Conservation (phyloP, 2,113 vertebrate species). For the Bujurquina vittata region DNA sequence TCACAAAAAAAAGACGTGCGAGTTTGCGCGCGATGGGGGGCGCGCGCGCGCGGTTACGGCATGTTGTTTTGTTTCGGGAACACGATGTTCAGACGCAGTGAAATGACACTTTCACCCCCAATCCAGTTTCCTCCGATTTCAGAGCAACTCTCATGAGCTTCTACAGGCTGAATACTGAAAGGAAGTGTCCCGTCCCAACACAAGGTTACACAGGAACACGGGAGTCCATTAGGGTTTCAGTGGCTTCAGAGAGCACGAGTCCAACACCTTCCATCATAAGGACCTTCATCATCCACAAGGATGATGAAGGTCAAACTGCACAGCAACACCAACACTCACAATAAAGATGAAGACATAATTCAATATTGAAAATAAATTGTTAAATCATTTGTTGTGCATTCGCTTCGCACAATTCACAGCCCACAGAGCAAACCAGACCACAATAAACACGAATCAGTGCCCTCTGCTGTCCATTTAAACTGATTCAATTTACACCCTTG, state of each 20-base stretch:
- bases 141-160: not conserved
- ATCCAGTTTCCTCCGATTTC: too few species aligned
- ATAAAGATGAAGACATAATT: not conserved
- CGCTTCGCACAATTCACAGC: not conserved
- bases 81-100: conserved; percentile 54
- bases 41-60: not conserved
- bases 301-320: not conserved
- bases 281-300: too few species aligned
- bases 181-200: not conserved
- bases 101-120: not conserved
- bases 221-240: not conserved
- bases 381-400: not conserved
- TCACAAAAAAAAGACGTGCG: not conserved
- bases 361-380: not conserved
- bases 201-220: not conserved
- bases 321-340: not conserved
- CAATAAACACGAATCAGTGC: conserved; percentile 8
- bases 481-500: not conserved
- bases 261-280: not conserved
- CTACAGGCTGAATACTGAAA: not conserved
- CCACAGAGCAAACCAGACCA: not conserved
- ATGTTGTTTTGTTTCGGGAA: conserved; percentile 38
- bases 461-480: conserved; percentile 14
- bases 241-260: not conserved
- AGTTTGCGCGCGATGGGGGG: conserved; percentile 22